Base-by-base conservation (phyloP, 2,888 invertebrate species). In the Polydrusus tereticollis region DNA sequence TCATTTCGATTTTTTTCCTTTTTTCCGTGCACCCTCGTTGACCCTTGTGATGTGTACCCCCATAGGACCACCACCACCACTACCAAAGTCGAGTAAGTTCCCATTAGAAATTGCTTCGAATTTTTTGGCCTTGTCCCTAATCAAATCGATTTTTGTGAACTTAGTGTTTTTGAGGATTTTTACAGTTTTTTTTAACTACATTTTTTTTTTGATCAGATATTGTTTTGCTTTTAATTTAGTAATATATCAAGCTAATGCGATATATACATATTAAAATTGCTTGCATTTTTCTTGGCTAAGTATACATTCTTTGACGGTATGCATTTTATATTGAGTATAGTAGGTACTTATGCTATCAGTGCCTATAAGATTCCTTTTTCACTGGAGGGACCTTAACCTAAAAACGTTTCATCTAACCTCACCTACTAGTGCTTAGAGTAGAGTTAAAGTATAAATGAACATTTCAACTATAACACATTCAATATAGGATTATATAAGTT, bases 71-170 rank as follows among this genome's bases (percentile, higher is more conserved):
- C 82, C 73, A 82, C 82, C 68, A 82, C 83, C 76, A 82, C 82
- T 76, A 83, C 83, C 80, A 83, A 82, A 83, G 82, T 81, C 83
- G 85, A 85, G 85, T 85, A 85, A 85, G 84, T 85, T 63, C 69
- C 72, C 68, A 63, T 67, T 63, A 70, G 68, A 62, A 64, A 45
- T 57, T 36, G 67, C 62, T 69, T 62, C 64, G 21, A 60, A 59
- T 69, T 73, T 65, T 63, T 58, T 59, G 16, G 26, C 52, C 47
- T 50, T 72, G 63, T 68, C 58, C 58, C 38, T 65, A 65, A 65
- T 55, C 16, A 59, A 21, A 59, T 18, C 7, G 3, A 59, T 43
- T 43, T 59, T 59, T 59, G 41, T 26, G 43, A 12, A 47, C 38
- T 59, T 29, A 16, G 16, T 29, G 16, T 29, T 69, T 69, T 58